These are phyloP conservation scores for Ardeotis arabs DNA, from an alignment of 2,113 vertebrate genomes.

Conservation along the genomic window DNA sequence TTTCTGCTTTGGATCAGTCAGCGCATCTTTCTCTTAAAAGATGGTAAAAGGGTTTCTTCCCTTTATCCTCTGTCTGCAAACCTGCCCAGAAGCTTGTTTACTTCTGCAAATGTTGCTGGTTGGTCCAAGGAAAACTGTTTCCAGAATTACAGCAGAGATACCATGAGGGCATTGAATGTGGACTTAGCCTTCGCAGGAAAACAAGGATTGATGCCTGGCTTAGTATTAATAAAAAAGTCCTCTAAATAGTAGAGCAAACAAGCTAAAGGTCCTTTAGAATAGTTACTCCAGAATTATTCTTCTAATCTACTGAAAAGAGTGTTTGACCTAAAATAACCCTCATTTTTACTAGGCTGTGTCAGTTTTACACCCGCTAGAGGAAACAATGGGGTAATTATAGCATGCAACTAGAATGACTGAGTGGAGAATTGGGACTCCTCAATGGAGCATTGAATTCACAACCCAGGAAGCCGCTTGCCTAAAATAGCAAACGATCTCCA, in stretches of 20 bases:
- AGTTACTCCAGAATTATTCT: neutral
- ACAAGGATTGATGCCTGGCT: neutral
- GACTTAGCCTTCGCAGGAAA: neutral
- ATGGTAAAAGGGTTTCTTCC: neutral
- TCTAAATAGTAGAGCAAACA: neutral
- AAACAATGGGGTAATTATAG: constrained; percentile 18
- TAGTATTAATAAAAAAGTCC: neutral
- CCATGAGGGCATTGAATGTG: neutral
- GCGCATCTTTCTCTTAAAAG: neutral
- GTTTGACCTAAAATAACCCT: constrained; percentile 3
- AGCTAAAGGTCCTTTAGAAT: neutral
- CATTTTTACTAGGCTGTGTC: neutral
- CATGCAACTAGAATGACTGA: neutral
- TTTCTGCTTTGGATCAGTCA: neutral
- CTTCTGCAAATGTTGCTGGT: neutral
- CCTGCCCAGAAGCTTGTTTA: neutral
- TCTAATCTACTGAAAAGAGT: neutral
- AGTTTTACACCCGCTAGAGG: neutral
- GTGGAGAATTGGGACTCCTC: neutral
- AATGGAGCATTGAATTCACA: neutral
- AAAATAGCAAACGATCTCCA: neutral
- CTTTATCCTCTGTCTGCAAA: neutral
- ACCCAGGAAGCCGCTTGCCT: neutral
- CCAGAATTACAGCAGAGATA: neutral
- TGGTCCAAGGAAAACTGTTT: neutral